Percentiles rank a stretch among this genome's conserved stretches.
These are phyloP conservation scores for Sympetrum striolatum DNA, from an alignment of 2,888 invertebrate genomes.

Conservation along the genomic window DNA sequence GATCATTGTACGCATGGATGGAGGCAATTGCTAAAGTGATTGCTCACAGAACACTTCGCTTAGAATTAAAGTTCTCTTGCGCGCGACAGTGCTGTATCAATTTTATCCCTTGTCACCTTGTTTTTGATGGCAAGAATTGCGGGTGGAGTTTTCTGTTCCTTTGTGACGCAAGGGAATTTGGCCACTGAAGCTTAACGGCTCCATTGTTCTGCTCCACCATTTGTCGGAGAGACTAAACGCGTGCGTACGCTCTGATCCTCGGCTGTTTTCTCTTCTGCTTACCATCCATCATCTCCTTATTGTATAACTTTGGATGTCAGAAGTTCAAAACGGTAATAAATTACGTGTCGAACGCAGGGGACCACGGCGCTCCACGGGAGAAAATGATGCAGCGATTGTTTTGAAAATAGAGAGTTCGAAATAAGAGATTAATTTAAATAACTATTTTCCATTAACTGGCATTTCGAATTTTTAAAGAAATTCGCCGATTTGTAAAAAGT, in stretches of 20 bases:
- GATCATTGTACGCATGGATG: not conserved
- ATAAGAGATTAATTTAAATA: too few species aligned
- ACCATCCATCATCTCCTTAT: constrained; percentile 17
- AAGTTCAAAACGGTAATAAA: constrained; percentile 23
- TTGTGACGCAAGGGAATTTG: constrained; percentile 10
- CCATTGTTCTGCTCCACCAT: constrained; percentile 7
- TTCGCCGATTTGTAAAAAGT: too few species aligned
- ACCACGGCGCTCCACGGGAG: too few species aligned
- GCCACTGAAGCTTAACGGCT: not conserved
- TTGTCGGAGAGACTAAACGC: not conserved
- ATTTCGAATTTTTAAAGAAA: too few species aligned
- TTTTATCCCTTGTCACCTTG: constrained; percentile 23
- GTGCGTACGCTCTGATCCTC: not conserved
- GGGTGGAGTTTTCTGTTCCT: not conserved
- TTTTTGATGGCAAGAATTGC: constrained; percentile 1
- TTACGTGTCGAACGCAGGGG: not conserved
- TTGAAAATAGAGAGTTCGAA: too few species aligned
- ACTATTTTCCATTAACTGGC: too few species aligned
- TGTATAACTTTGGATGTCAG: not conserved
- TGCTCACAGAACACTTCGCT: not conserved
- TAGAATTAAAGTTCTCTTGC: not conserved
- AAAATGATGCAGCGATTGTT: too few species aligned
- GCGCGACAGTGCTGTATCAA: constrained; percentile 7
- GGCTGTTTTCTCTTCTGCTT: not conserved
- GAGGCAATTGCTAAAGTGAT: not conserved